These are phyloP conservation scores for Gila robusta DNA, from an alignment of 2,797 vertebrate species.

Conservation along the genomic window DNA sequence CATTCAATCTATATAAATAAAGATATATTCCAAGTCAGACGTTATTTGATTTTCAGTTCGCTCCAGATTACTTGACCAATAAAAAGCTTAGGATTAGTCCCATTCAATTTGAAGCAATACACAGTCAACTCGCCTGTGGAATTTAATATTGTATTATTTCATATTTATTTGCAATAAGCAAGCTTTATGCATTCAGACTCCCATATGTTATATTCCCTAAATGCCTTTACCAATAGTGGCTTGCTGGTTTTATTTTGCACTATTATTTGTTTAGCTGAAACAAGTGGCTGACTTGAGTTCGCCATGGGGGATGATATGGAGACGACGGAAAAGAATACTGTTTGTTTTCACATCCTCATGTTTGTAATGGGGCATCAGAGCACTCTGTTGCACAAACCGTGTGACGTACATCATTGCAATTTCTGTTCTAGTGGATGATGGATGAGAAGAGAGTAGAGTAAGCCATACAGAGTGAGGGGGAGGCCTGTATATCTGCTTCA, in stretches of 20 bases:
- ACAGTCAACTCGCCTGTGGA: neutral
- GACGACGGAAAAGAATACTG: constrained; percentile 60
- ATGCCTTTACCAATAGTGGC: constrained; percentile 52
- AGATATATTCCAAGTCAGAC: constrained; percentile 1
- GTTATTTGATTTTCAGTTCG: constrained; percentile 38
- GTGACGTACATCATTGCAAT: constrained; percentile 48
- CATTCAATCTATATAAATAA: constrained; percentile 17
- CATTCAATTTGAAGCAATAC: neutral
- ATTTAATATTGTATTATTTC: constrained; percentile 42
- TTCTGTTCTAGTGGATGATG: neutral
- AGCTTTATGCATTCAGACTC: constrained; percentile 43
- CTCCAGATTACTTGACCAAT: constrained; percentile 37
- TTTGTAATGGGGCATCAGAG: constrained; percentile 61
- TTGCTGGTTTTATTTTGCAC: constrained; percentile 59
- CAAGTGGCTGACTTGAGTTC: constrained; percentile 46
- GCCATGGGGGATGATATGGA: constrained; percentile 63
- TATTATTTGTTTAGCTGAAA: constrained; percentile 61
- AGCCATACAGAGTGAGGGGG: neutral
- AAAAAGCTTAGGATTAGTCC: constrained; percentile 27
- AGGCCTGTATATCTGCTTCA: neutral
- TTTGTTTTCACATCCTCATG: constrained; percentile 63
- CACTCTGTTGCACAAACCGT: constrained; percentile 39
- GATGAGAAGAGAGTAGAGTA: neutral
- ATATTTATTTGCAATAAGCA: constrained; percentile 54
- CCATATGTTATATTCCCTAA: constrained; percentile 58